These are phyloP conservation scores for Tragelaphus imberbis DNA, from an alignment of 2,113 vertebrate species.

Conservation along the genomic window DNA sequence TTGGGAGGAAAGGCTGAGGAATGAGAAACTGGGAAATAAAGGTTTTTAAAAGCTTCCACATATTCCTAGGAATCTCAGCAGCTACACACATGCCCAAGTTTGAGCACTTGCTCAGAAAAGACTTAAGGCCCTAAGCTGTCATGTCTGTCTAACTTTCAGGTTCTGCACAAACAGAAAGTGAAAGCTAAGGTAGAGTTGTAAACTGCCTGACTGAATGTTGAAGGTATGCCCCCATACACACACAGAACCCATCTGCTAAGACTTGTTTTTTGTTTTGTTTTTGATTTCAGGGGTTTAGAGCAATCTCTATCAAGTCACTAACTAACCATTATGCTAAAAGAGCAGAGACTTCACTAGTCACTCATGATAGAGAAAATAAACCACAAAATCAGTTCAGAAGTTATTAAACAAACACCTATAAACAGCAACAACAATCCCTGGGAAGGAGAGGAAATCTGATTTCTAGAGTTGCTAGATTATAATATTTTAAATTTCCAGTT, in stretches of 20 bases:
- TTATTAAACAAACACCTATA: neutral
- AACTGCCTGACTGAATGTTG: neutral
- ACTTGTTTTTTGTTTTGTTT: neutral
- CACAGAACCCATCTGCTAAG: neutral
- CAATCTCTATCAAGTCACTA: neutral
- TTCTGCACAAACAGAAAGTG: neutral
- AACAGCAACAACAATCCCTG: neutral
- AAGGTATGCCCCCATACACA: neutral
- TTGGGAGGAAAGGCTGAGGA: neutral
- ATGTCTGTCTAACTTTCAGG: neutral
- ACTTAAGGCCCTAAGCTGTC: neutral
- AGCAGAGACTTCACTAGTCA: conserved; percentile 4
- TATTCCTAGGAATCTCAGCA: conserved; percentile 17
- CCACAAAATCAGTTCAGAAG: conserved; percentile 14
- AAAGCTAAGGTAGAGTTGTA: conserved; percentile 8
- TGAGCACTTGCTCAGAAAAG: neutral
- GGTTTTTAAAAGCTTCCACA: neutral
- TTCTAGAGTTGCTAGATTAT: neutral
- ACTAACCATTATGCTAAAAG: neutral
- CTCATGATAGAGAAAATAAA: neutral
- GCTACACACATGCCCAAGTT: neutral
- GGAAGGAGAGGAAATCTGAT: neutral
- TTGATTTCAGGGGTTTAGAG: neutral
- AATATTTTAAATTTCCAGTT: neutral
- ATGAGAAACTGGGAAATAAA: neutral